A percentile compares a stretch with the other conserved stretches of the same genome.
Conservation (phyloP, 2,113 vertebrate species). For the Chinchilla lanigera region DNA sequence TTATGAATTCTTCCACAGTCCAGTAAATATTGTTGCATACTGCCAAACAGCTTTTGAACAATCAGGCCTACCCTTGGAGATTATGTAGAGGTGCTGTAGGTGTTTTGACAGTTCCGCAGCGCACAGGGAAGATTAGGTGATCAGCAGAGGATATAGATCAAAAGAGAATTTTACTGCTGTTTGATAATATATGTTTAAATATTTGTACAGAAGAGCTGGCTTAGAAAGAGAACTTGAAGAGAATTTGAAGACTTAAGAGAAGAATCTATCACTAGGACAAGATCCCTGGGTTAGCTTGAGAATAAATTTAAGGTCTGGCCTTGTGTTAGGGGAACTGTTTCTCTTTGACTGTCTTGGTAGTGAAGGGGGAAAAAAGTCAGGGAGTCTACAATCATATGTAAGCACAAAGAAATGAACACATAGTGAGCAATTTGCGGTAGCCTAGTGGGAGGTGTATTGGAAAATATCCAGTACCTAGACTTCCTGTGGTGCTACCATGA, state of each 20-base stretch:
- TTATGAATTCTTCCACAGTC: neutral
- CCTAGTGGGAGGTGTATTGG: neutral
- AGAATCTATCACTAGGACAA: neutral
- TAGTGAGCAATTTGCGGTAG: neutral
- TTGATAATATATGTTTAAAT: conserved; percentile 38
- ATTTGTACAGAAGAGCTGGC: neutral
- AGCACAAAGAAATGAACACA: neutral
- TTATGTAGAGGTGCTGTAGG: neutral
- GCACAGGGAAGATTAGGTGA: neutral
- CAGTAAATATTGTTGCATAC: neutral
- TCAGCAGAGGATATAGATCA: neutral
- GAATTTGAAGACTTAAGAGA: neutral
- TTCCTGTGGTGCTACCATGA: neutral
- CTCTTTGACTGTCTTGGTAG: neutral
- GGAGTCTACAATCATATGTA: neutral
- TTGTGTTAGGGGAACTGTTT: neutral
- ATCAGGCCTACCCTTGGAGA: neutral
- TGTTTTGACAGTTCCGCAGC: neutral
- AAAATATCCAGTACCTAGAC: neutral
- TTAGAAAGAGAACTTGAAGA: neutral
- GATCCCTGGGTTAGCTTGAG: neutral
- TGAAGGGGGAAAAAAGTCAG: neutral
- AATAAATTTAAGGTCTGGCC: neutral
- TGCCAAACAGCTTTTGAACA: neutral
- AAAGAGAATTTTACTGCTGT: neutral